These are phyloP conservation scores for Phallusia fumigata DNA, from an alignment of 23 tunicate genomes.

Conservation along the genomic window DNA sequence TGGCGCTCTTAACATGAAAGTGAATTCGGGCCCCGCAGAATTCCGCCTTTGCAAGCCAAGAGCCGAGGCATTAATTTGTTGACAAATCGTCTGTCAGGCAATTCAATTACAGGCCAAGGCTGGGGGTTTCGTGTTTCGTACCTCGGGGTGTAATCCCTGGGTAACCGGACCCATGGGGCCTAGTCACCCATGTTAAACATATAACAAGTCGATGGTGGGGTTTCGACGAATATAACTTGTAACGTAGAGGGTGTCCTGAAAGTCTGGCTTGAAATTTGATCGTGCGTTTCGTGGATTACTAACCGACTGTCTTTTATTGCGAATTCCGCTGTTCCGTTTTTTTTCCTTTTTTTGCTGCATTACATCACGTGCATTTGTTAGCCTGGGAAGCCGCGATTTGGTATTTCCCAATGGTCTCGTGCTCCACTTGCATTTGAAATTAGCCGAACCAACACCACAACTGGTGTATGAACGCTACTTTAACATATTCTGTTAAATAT, in stretches of 20 bases:
- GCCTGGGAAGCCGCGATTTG: no score
- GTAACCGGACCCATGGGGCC: background rate
- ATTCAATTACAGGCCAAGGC: slow-evolving; percentile 9
- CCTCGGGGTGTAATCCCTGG: background rate
- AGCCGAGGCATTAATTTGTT: slow-evolving; percentile 3
- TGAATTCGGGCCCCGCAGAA: background rate
- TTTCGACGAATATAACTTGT: background rate
- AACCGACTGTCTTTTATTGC: no score
- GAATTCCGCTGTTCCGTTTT: no score
- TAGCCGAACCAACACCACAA: no score
- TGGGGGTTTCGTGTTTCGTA: background rate
- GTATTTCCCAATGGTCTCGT: no score
- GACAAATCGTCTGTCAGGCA: slow-evolving; percentile 16
- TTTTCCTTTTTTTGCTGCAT: no score
- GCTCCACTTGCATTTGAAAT: no score
- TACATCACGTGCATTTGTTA: no score
- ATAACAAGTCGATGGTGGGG: background rate
- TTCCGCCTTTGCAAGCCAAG: background rate
- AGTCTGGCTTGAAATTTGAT: background rate
- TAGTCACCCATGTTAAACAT: background rate
- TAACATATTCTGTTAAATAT: no score
- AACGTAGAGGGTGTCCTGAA: background rate
- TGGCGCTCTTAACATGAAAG: background rate
- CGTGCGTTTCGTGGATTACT: background rate
- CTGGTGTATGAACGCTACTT: no score